Evolutionary conservation across 2,888 invertebrate species (phyloP).

Genomic region (Hypercompe scribonia): DNA sequence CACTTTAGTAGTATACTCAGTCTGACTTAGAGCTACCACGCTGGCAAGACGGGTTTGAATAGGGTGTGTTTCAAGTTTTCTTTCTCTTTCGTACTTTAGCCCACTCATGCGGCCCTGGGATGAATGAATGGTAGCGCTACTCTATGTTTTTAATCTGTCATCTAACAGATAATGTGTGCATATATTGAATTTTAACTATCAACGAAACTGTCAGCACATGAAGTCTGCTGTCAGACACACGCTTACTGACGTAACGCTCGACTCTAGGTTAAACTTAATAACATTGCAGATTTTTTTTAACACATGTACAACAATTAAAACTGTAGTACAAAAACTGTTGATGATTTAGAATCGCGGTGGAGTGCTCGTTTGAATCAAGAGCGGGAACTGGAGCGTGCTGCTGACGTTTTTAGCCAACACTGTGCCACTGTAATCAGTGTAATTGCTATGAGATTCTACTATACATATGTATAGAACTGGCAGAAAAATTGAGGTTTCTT

Average conservation of each 20-base stretch:
- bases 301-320: constrained; percentile 21
- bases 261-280: not conserved
- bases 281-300: not conserved
- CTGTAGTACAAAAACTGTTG: constrained; percentile 20
- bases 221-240: too few species aligned
- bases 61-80: too few species aligned
- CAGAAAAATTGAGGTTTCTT: not conserved
- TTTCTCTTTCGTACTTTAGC: too few species aligned
- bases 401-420: constrained; percentile 42
- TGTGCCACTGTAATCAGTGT: constrained; percentile 7
- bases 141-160: too few species aligned
- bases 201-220: too few species aligned
- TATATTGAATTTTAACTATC: too few species aligned
- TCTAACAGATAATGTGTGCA: too few species aligned
- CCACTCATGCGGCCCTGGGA: too few species aligned
- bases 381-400: constrained; percentile 47
- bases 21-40: too few species aligned
- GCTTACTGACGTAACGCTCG: not conserved
- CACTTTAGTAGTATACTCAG: too few species aligned
- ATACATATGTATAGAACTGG: not conserved
- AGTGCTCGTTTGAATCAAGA: constrained; percentile 1
- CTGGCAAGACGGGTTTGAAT: too few species aligned
- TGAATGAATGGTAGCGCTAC: too few species aligned
- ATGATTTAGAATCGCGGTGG: constrained; percentile 4
- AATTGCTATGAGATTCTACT: constrained; percentile 1